Evolutionary conservation across 2,888 invertebrate species (phyloP).

Genomic region (Hofmannophila pseudospretella): DNA sequence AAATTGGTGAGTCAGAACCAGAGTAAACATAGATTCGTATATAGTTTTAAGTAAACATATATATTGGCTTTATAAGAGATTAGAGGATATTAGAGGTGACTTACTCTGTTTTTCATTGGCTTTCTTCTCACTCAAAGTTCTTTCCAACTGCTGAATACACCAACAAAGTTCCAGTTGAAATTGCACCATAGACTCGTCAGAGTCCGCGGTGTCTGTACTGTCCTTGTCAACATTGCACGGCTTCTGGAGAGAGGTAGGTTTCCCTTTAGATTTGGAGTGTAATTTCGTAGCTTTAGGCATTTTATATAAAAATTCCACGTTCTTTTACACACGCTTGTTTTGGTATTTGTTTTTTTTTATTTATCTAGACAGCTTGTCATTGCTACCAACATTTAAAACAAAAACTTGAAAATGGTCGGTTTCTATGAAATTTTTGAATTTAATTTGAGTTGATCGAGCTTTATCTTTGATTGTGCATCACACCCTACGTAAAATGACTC

Average conservation of each 20-base stretch:
- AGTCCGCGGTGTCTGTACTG: conserved; percentile 34
- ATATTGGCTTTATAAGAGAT: too few relatives aligned
- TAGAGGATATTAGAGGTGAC: conserved; percentile 17
- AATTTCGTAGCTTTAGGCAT: conserved; percentile 70
- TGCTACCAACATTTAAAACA: too few relatives aligned
- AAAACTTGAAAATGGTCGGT: too few relatives aligned
- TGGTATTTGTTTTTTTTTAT: too few relatives aligned
- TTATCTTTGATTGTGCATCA: too few relatives aligned
- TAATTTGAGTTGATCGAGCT: too few relatives aligned
- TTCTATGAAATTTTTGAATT: too few relatives aligned
- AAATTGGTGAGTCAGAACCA: too few relatives aligned
- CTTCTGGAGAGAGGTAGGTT: conserved; percentile 57
- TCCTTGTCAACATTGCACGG: conserved; percentile 48
- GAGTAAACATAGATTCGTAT: too few relatives aligned
- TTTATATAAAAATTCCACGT: conserved; percentile 10
- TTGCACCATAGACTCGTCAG: conserved; percentile 78
- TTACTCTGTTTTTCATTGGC: conserved; percentile 79
- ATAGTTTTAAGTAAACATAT: too few relatives aligned
- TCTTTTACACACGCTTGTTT: conserved; percentile 25
- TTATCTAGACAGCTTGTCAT: too few relatives aligned
- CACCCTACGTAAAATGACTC: too few relatives aligned
- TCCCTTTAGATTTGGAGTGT: conserved; percentile 61
- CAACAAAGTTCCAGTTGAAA: conserved; percentile 88
- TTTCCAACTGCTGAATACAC: conserved; percentile 86
- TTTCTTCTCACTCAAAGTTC: conserved; percentile 77